phyloP scores from a whole-genome alignment of 2,113 vertebrate species.

The Ptilonorhynchus violaceus region DNA sequence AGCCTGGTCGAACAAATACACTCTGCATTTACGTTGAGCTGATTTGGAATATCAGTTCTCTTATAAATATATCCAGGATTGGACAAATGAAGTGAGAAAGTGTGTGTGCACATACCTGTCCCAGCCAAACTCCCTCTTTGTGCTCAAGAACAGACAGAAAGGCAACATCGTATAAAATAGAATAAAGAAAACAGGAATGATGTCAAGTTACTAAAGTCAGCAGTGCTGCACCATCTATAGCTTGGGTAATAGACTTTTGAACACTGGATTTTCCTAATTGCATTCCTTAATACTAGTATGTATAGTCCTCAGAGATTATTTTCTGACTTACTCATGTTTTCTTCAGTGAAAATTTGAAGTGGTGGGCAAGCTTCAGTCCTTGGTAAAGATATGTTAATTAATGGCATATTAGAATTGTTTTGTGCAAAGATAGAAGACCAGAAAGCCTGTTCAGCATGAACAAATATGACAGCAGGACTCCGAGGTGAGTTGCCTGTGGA shows the following conservation, averaged over 20 bases:
- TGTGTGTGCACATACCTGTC: rapidly evolving
- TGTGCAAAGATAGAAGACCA: neutral
- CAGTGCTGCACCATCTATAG: rapidly evolving
- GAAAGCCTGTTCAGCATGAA: neutral
- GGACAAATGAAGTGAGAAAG: neutral
- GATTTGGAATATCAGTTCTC: neutral
- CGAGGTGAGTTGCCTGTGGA: neutral
- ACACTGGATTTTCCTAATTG: neutral
- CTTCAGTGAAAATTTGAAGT: neutral
- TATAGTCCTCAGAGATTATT: neutral
- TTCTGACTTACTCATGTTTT: neutral
- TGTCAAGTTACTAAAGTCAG: neutral
- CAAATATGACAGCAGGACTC: neutral
- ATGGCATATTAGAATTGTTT: neutral
- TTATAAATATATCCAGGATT: neutral
- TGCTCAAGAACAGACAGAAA: neutral
- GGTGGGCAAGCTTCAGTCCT: neutral
- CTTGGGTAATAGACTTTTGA: neutral
- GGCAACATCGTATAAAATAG: rapidly evolving
- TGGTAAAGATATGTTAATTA: neutral
- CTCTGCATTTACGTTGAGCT: neutral
- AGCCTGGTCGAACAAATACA: neutral
- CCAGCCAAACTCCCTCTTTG: neutral
- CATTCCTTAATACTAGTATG: neutral
- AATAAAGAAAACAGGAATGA: neutral